These are phyloP conservation scores for Eupithecia dodoneata DNA, from an alignment of 2,888 invertebrate species.

Conservation along the genomic window DNA sequence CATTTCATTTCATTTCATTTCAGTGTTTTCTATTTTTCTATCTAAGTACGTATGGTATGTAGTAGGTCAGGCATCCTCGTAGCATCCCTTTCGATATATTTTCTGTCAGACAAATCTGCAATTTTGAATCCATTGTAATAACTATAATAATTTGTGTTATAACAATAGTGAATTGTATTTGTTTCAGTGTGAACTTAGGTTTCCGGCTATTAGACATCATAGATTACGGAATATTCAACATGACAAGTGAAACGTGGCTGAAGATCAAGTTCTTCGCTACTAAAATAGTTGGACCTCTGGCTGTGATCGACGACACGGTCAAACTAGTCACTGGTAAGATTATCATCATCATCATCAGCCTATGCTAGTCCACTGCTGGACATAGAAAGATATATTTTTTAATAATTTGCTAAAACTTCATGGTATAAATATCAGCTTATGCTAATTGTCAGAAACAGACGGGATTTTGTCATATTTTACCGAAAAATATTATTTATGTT, in stretches of 20 bases:
- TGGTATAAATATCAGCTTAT: neutral
- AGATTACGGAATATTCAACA: conserved; percentile 65
- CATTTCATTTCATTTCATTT: too few relatives aligned
- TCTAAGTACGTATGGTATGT: neutral
- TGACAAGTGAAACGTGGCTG: conserved; percentile 62
- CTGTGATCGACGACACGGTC: conserved; percentile 62
- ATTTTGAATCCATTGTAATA: neutral
- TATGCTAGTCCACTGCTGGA: too few relatives aligned
- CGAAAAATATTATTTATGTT: too few relatives aligned
- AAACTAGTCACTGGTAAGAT: conserved; percentile 64
- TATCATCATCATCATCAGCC: neutral
- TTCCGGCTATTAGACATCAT: conserved; percentile 68
- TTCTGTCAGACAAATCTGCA: neutral
- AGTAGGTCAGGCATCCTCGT: neutral
- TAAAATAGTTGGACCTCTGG: conserved; percentile 57
- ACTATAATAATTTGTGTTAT: neutral
- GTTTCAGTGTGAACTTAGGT: conserved; percentile 65
- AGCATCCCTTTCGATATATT: neutral
- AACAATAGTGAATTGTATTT: conserved; percentile 1
- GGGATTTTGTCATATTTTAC: too few relatives aligned
- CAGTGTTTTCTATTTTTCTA: too few relatives aligned
- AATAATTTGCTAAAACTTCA: too few relatives aligned
- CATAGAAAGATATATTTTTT: too few relatives aligned
- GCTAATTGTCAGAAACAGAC: neutral
- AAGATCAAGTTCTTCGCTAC: conserved; percentile 60